Conservation (phyloP, 2,888 invertebrate genomes). For the Ptilodon capucinus region DNA sequence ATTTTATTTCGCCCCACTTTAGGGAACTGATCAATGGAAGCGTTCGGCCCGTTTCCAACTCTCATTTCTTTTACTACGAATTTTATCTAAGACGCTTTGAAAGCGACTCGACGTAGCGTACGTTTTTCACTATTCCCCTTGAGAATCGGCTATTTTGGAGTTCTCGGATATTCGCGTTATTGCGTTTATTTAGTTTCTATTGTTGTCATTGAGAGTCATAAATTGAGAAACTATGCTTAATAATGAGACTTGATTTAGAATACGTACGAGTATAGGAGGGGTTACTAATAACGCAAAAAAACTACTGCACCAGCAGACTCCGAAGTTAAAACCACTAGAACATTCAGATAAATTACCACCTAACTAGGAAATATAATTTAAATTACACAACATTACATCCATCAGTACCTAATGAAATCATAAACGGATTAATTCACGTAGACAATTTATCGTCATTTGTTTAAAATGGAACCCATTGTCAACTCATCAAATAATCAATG, state of each 20-base stretch:
- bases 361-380: too few relatives aligned
- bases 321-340: too few relatives aligned
- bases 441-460: too few relatives aligned
- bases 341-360: too few relatives aligned
- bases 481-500: not conserved
- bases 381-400: not conserved
- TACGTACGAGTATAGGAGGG: too few relatives aligned
- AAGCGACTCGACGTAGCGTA: not conserved
- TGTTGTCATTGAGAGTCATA: not conserved
- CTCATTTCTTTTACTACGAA: not conserved
- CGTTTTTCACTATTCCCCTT: not conserved
- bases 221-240: too few relatives aligned
- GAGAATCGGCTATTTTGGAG: not conserved
- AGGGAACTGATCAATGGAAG: slow-evolving; percentile 19
- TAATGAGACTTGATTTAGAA: too few relatives aligned
- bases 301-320: too few relatives aligned
- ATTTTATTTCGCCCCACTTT: slow-evolving; percentile 33
- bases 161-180: not conserved
- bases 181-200: not conserved
- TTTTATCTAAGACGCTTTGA: not conserved
- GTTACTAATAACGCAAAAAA: too few relatives aligned
- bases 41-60: not conserved
- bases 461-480: not conserved
- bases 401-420: not conserved
- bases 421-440: too few relatives aligned